Base-by-base conservation (phyloP, 2,888 invertebrate species). In the Podabrus alpinus region DNA sequence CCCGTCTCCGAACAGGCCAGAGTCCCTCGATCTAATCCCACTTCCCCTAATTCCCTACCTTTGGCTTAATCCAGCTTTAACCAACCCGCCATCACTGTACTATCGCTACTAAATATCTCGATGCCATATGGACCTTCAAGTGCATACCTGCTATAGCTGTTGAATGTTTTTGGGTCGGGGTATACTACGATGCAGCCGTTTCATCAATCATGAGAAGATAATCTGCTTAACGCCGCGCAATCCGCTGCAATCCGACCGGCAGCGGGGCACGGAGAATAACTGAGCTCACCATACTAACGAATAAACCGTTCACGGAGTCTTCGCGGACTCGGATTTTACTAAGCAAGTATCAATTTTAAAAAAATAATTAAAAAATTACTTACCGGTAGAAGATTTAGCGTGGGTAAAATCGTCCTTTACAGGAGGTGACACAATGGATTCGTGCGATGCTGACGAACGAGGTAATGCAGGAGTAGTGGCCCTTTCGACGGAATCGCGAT, bases 361-460 rank as follows among this genome's bases (percentile, higher is more conserved):
- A 15, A 45, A 15, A 66, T 25, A 66, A 66, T 69, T 15, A 59
- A 62, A 66, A 64, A 25, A 59, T 24, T 15, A 88, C 90, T 89
- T 83, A 92, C 92, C 92, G 83, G 91, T 87, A 77, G 91, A 88
- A 74, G 90, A 89, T 85, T 92, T 92, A 83, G 90, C 90, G 78
- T 91, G 89, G 81, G 90, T 90, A 82, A 92, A 91, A 81, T 92
- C 92, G 84, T 93, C 93, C 85, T 93, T 93, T 9, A 91, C 90
- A 25, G 91, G 89, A 74, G 91, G 90, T 1, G 90, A 90, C 68
- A 88, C 86, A 67, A 86, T 86, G 78, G 86, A 87, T 77, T 88
- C 88, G 68, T 85, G 69, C 86, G 90, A 79, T 86, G 89, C 84
- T 87, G 89, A 78, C 80, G 87, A 82, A 79, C 86, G 83, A 78